A percentile compares a stretch with the other conserved stretches of the same genome.
Conservation (phyloP, 53 echinoderm and acorn worm genomes). For the Luidia sarsii region DNA sequence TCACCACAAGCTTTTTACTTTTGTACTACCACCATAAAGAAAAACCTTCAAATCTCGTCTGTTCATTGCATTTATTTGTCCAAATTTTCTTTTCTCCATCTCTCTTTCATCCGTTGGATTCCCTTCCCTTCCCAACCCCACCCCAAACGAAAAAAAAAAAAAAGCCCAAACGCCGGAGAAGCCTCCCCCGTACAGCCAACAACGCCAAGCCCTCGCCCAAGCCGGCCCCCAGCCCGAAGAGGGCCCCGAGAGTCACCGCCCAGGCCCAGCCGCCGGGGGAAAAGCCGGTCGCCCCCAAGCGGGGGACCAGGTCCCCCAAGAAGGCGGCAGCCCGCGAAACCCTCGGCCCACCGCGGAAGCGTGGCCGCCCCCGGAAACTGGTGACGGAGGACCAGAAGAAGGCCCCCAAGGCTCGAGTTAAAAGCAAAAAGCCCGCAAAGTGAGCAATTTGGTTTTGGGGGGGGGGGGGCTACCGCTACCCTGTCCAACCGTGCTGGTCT, state of each 20-base stretch:
- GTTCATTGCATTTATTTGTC: not conserved
- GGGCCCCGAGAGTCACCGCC: not conserved
- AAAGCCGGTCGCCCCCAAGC: conserved; percentile 4
- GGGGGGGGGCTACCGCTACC: too few relatives aligned
- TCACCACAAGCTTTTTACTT: too few relatives aligned
- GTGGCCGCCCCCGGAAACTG: conserved; percentile 35
- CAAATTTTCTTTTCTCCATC: not conserved
- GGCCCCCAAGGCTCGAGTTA: conserved; percentile 1
- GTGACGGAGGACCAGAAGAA: conserved; percentile 5
- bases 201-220: not conserved
- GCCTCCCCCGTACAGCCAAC: not conserved
- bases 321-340: conserved; percentile 8
- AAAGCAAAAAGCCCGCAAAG: conserved; percentile 18
- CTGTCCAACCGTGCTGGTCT: too few relatives aligned
- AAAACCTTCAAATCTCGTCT: too few relatives aligned
- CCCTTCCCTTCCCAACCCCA: not conserved
- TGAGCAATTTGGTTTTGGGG: not conserved
- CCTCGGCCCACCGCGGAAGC: conserved; percentile 20
- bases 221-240: conserved; percentile 9
- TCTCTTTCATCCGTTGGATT: not conserved
- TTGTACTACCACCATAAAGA: too few relatives aligned
- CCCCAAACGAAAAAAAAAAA: too few relatives aligned
- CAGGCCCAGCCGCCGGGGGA: not conserved
- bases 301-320: not conserved
- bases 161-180: conserved; percentile 42